These are phyloP conservation scores for Drosophila bunnanda DNA, from an alignment of 2,888 invertebrate species.

Conservation along the genomic window DNA sequence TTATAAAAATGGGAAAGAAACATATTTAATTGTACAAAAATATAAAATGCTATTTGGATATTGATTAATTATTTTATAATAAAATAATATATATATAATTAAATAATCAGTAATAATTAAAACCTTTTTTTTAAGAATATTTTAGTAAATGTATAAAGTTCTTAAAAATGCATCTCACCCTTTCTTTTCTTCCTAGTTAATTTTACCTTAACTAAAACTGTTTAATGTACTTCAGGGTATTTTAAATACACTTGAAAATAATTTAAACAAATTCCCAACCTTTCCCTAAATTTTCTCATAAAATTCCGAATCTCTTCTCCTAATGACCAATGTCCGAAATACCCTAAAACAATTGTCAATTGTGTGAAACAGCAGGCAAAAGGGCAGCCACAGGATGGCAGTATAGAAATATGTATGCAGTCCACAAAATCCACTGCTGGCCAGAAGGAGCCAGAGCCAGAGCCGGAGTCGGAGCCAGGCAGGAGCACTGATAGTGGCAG, in stretches of 20 bases:
- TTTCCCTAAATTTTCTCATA: background rate
- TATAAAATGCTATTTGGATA: background rate
- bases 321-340: slow-evolving; percentile 6
- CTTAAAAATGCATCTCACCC: background rate
- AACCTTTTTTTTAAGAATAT: background rate
- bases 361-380: slow-evolving; percentile 20
- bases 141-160: background rate
- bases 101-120: background rate
- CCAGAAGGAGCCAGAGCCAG: background rate
- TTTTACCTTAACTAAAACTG: background rate
- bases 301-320: background rate
- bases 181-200: background rate
- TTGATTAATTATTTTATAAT: background rate
- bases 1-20: no score
- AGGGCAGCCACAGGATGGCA: slow-evolving; percentile 35
- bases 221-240: fast-evolving
- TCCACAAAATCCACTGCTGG: slow-evolving; percentile 31
- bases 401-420: slow-evolving; percentile 43
- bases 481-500: slow-evolving; percentile 19
- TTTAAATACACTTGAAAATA: background rate
- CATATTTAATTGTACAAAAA: no score
- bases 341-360: slow-evolving; percentile 20
- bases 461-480: background rate
- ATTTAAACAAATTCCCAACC: background rate
- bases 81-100: background rate